phyloP scores from a whole-genome alignment of 2,888 invertebrate genomes.

The Tetranychus truncatus region DNA sequence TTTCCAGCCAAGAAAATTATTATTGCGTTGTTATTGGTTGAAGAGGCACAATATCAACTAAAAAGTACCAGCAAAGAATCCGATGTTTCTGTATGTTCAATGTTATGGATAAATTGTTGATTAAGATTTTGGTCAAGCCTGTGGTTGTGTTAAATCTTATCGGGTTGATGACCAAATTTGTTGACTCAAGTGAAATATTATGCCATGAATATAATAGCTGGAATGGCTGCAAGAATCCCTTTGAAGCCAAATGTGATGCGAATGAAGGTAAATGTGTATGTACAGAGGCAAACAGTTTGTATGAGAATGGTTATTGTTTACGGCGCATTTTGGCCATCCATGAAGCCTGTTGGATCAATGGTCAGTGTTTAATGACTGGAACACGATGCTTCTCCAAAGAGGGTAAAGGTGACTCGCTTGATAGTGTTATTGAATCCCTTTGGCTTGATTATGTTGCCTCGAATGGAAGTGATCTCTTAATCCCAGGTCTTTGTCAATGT shows the following conservation, averaged over 20 bases:
- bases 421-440: not conserved
- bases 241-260: not conserved
- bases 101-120: too few species aligned
- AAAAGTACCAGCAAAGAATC: too few species aligned
- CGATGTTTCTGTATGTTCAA: too few species aligned
- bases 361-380: not conserved
- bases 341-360: not conserved
- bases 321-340: not conserved
- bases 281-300: not conserved
- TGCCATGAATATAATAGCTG: not conserved
- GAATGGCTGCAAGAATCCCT: conserved; percentile 4
- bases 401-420: conserved; percentile 3
- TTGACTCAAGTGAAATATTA: not conserved
- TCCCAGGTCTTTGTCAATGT: conserved; percentile 4
- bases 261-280: not conserved
- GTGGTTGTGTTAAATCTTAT: too few species aligned
- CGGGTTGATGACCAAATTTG: not conserved
- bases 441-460: not conserved
- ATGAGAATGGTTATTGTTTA: conserved; percentile 2
- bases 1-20: too few species aligned
- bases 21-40: too few species aligned
- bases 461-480: not conserved
- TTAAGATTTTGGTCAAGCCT: not conserved
- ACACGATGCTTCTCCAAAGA: not conserved
- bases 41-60: too few species aligned